A percentile compares a stretch with the other conserved stretches of the same genome.
phyloP scores from a whole-genome alignment of 2,797 vertebrate genomes.

The Mastacembelus armatus region DNA sequence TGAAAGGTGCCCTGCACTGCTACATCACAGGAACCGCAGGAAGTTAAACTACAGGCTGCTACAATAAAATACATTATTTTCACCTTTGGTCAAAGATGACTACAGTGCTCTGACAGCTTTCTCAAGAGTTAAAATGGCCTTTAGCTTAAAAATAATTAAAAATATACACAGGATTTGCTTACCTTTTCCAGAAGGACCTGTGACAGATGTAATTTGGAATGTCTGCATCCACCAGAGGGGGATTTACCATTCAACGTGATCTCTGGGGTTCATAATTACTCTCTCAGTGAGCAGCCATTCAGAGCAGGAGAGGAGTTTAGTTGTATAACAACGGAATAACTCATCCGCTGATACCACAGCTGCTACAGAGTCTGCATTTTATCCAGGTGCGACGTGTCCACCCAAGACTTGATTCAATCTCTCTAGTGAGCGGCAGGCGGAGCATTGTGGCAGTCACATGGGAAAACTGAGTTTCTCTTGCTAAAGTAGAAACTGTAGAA shows the following conservation, averaged over 20 bases:
- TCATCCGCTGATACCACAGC: slow-evolving; percentile 53
- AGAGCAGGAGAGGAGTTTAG: slow-evolving; percentile 57
- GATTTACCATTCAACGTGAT: slow-evolving; percentile 68
- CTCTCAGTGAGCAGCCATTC: slow-evolving; percentile 73
- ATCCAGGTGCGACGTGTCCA: slow-evolving; percentile 47
- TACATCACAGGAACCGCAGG: background rate
- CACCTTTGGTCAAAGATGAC: background rate
- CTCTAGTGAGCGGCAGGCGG: slow-evolving; percentile 16
- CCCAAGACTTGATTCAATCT: slow-evolving; percentile 36
- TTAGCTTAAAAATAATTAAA: background rate
- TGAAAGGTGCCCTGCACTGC: slow-evolving; percentile 1
- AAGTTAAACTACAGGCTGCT: background rate
- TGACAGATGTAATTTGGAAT: slow-evolving; percentile 45
- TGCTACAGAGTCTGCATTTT: slow-evolving; percentile 40
- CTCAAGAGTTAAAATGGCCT: slow-evolving; percentile 7
- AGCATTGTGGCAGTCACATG: slow-evolving; percentile 14
- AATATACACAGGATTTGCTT: background rate
- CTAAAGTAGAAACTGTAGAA: slow-evolving; percentile 48
- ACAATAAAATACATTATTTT: background rate
- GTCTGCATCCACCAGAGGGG: slow-evolving; percentile 45
- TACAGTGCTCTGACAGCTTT: background rate
- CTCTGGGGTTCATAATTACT: slow-evolving; percentile 75
- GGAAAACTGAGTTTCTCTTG: slow-evolving; percentile 37
- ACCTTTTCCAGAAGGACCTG: slow-evolving; percentile 32
- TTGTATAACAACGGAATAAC: slow-evolving; percentile 72